phyloP scores from a whole-genome alignment of 2,113 vertebrate genomes.

The Hucho hucho region DNA sequence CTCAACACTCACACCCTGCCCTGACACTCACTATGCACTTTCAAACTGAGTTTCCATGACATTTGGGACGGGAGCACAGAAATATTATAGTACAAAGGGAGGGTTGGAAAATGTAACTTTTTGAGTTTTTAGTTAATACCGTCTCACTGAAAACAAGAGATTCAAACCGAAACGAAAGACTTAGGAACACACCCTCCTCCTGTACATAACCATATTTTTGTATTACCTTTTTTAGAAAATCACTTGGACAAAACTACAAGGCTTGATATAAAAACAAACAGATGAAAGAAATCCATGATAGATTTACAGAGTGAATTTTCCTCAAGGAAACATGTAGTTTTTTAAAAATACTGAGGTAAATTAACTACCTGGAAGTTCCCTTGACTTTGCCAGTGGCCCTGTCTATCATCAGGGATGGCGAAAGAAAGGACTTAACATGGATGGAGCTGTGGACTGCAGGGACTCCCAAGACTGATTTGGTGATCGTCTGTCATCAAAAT shows the following conservation, averaged over 20 bases:
- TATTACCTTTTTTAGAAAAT: slow-evolving; percentile 62
- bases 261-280: slow-evolving; percentile 6
- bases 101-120: slow-evolving; percentile 36
- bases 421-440: slow-evolving; percentile 38
- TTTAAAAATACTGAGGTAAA: slow-evolving; percentile 19
- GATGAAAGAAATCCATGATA: slow-evolving; percentile 70
- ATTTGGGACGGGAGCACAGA: slow-evolving; percentile 46
- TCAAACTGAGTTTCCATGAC: slow-evolving; percentile 75
- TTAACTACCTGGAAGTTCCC: slow-evolving; percentile 53
- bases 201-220: slow-evolving; percentile 74
- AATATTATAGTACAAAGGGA: slow-evolving; percentile 34
- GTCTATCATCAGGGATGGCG: slow-evolving; percentile 38
- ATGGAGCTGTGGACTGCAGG: not conserved
- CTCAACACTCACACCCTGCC: slow-evolving; percentile 61
- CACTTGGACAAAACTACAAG: slow-evolving; percentile 32
- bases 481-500: slow-evolving; percentile 31
- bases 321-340: slow-evolving; percentile 46
- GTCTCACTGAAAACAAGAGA: slow-evolving; percentile 55
- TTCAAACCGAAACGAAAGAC: slow-evolving; percentile 66
- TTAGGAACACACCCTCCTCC: slow-evolving; percentile 58
- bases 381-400: slow-evolving; percentile 54
- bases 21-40: slow-evolving; percentile 81
- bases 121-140: slow-evolving; percentile 44
- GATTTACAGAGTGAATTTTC: slow-evolving; percentile 62
- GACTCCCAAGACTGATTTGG: slow-evolving; percentile 43